A percentile compares a stretch with the other conserved stretches of the same genome.
These are phyloP conservation scores for Gallinago jamesoni DNA, from an alignment of 2,113 vertebrate genomes.

Conservation along the genomic window DNA sequence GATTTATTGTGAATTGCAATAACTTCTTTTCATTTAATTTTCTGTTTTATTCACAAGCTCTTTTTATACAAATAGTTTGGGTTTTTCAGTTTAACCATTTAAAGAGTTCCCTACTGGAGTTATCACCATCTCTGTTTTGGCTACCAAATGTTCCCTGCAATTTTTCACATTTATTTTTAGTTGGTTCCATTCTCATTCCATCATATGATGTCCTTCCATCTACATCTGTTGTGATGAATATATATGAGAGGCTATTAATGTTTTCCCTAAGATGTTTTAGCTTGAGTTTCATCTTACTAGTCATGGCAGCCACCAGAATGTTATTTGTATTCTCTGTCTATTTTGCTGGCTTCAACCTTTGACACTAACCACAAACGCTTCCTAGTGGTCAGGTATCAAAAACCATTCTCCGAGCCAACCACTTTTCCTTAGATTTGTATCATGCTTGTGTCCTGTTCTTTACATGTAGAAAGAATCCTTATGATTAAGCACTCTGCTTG, in stretches of 20 bases:
- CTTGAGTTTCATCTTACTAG: neutral
- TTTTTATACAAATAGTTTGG: neutral
- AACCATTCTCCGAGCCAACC: neutral
- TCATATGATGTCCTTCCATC: neutral
- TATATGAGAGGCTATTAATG: neutral
- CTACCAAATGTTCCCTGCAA: neutral
- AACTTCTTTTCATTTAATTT: neutral
- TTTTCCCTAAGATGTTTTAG: neutral
- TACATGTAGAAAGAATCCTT: neutral
- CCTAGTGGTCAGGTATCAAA: neutral
- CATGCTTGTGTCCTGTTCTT: neutral
- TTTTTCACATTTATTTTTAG: neutral
- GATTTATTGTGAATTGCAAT: neutral
- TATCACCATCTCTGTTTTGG: neutral
- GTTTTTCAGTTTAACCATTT: neutral
- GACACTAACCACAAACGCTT: neutral
- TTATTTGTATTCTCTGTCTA: neutral
- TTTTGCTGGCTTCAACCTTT: neutral
- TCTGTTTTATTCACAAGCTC: neutral
- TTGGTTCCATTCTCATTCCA: neutral
- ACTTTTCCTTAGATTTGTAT: neutral
- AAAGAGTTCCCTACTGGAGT: neutral
- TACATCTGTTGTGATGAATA: neutral
- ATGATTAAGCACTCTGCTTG: neutral
- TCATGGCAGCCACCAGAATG: neutral